These are phyloP conservation scores for Plusia festucae DNA, from an alignment of 2,888 invertebrate genomes.

Conservation along the genomic window DNA sequence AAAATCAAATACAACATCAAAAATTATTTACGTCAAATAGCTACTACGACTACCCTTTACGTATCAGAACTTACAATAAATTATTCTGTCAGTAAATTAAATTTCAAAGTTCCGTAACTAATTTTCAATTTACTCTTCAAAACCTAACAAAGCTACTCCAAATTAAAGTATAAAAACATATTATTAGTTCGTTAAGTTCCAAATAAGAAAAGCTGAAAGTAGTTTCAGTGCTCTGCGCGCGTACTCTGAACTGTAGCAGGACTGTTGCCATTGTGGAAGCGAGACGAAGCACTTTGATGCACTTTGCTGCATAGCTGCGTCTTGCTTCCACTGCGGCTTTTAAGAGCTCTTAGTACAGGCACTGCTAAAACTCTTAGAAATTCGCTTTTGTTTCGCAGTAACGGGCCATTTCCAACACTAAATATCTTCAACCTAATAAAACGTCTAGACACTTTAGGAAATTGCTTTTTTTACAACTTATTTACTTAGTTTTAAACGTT, in stretches of 20 bases:
- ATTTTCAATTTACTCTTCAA: not conserved
- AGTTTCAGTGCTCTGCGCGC: not conserved
- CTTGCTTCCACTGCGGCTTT: no score
- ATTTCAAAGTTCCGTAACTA: not conserved
- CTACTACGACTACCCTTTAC: not conserved
- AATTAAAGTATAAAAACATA: not conserved
- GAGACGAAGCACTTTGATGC: no score
- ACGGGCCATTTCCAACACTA: not conserved
- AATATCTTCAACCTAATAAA: not conserved
- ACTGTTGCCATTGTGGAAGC: no score
- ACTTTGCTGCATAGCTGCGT: no score
- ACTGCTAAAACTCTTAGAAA: not conserved
- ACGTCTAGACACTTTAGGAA: constrained; percentile 25
- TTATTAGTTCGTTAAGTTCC: not conserved
- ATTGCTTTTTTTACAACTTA: constrained; percentile 1
- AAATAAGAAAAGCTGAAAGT: not conserved
- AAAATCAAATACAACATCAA: no score
- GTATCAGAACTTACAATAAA: not conserved
- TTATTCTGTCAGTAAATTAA: not conserved
- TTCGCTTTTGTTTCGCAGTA: not conserved
- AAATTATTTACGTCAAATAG: no score
- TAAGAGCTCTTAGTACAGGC: no score
- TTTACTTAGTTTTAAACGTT: not conserved
- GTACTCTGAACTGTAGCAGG: no score
- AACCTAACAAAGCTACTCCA: not conserved